These are phyloP conservation scores for Garrulus glandarius DNA, from an alignment of 2,797 vertebrate species.

Conservation along the genomic window DNA sequence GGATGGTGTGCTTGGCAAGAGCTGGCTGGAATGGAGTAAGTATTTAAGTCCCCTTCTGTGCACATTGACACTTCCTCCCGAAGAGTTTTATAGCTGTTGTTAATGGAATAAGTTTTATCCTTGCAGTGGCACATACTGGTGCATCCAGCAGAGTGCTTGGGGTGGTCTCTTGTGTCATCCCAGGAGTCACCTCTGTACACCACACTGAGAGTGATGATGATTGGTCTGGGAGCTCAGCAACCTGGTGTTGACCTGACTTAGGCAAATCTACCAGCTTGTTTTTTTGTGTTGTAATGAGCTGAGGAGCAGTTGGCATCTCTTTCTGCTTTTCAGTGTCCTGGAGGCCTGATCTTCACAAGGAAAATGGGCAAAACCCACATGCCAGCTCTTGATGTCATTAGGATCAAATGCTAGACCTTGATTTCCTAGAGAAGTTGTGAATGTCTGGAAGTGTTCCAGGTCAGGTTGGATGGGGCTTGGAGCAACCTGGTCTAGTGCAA, in stretches of 20 bases:
- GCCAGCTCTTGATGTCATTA: neutral
- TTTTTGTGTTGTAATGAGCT: neutral
- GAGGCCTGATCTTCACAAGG: neutral
- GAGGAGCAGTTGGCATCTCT: neutral
- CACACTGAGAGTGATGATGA: rapidly evolving
- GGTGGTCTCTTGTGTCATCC: neutral
- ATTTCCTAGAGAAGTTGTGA: neutral
- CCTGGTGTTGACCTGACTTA: neutral
- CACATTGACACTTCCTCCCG: neutral
- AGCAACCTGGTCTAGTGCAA: neutral
- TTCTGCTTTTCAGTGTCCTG: neutral
- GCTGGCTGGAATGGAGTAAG: neutral
- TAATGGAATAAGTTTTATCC: neutral
- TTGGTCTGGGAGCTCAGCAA: neutral
- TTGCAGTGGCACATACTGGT: neutral
- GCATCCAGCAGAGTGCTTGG: neutral
- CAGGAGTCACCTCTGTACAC: neutral
- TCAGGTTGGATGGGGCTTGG: neutral
- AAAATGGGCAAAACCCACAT: neutral
- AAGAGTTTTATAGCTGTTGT: neutral
- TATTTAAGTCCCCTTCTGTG: neutral
- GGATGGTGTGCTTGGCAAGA: neutral
- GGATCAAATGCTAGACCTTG: neutral
- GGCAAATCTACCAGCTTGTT: neutral
- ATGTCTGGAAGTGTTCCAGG: neutral